Evolutionary conservation across 1,140 invertebrate species (phyloP), one percentile per base, ranked within the genome.

Genomic region (Temnothorax nylanderi): DNA sequence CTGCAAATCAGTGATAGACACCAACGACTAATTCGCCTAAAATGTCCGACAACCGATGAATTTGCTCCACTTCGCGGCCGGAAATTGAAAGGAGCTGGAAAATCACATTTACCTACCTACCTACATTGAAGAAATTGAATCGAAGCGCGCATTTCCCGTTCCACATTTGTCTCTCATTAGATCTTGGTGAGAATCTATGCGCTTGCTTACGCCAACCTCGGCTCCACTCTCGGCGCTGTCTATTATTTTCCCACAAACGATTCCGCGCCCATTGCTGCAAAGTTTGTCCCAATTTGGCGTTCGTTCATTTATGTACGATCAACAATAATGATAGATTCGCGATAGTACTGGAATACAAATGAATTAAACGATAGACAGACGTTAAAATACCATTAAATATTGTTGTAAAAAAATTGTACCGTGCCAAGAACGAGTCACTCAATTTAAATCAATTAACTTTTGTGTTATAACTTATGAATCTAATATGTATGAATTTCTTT

Each of bases 141-240:
- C 44, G 80, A 74, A 82, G 1, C 18, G 51, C 18, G 41, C 26
- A 58, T 74, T 18, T 75, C 18, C n/a, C 41, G 26, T 75, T 60
- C n/a, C 18, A 18, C 54, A 75, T 84, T 84, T 84, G 56, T 75
- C 69, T 75, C 56, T 84, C 69, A 84, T 84, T 75, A 74, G 69
- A 84, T 62, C 69, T 75, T 84, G n/a, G 26, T 75, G 80, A 75
- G 60, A 49, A 84, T 84, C 69, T 74, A 74, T 41, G 51, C 18
- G 41, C n/a, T 8, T 74, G 67, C 71, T 49, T 16, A 56, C 18
- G n/a, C 26, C 21, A 26, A n/a, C 3, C 4, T 3, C 21, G 2
- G n/a, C 21, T 71, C 13, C 18, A 13, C 16, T 18, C 41, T 18
- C 41, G 26, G 3, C 47, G 49, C 34, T 56, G 51, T 82, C 54